Evolutionary conservation across 2,797 vertebrate genomes (phyloP), one percentile per base, ranked within the genome.

Genomic region (Crocidura indochinensis): DNA sequence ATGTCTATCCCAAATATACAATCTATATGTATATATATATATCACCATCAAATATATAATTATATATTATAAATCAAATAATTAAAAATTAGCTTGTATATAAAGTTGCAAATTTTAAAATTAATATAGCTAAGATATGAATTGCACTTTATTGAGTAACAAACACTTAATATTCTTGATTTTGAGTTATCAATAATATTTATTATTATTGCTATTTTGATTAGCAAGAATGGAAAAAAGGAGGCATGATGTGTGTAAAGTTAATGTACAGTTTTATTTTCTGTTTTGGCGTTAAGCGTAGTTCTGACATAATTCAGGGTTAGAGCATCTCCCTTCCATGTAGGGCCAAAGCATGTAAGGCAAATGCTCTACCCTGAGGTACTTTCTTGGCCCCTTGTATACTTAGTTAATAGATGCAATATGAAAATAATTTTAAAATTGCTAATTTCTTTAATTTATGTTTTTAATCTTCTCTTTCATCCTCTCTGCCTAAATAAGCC

Each of bases 401-500:
- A 12, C 69, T 72, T 65, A 81, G 24, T 87, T 90, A 75, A 29
- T 73, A 81, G 26, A 74, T 0, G 62, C 60, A 69, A 75, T 31
- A 3, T 47, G 64, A 85, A 51, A 80, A 56, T 47, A 14, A 9
- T 46, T 71, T n/a, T 83, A 84, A 85, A 76, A 17, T 77, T 9
- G 60, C 10, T 62, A 17, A 47, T 77, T 38, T 38, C 38, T 38
- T 62, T 29, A 4, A 68, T 76, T 80, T 51, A 9, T 78, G 5
- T 82, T 87, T 64, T 73, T 29, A 31, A 38, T 15, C 14, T 80
- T 31, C 10, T 79, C 12, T 56, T 47, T 9, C 9, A 74, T 11
- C 53, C 24, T 75, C 53, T 72, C 24, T 11, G 11, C 7, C 10
- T n/a, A 75, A 75, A 64, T 86, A 71, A 96, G 31, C n/a, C 88